Evolutionary conservation across 30 jellyfish, hydroid and myxozoan genomes (phyloP).

Genomic region (Turritopsis dohrnii): DNA sequence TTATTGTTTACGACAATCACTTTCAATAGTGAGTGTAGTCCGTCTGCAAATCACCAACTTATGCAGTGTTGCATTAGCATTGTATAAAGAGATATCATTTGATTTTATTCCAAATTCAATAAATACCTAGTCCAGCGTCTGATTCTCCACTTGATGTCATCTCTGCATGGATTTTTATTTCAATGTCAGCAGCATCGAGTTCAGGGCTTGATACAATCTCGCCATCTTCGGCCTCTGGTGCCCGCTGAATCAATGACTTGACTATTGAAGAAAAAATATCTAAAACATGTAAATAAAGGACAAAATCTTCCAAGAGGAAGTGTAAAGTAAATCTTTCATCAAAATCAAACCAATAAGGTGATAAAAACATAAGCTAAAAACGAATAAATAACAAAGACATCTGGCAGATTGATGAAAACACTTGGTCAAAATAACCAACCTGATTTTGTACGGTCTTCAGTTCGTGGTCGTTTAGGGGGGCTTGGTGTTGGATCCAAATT

Average conservation of each 20-base stretch:
- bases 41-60: no score
- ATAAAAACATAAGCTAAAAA: no score
- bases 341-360: no score
- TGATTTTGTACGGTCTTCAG: constrained; percentile 12
- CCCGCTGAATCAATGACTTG: constrained; percentile 23
- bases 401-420: neutral
- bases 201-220: constrained; percentile 38
- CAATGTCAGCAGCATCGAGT: constrained; percentile 20
- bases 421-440: neutral
- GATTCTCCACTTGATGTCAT: constrained; percentile 6
- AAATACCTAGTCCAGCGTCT: neutral
- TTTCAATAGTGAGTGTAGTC: no score
- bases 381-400: no score
- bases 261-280: neutral
- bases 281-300: neutral
- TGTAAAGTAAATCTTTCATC: no score
- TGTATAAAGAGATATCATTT: no score
- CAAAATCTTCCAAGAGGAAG: constrained; percentile 7
- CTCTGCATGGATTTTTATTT: constrained; percentile 21
- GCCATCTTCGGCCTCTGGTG: constrained; percentile 35
- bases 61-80: no score
- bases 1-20: no score
- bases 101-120: neutral
- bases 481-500: constrained; percentile 26
- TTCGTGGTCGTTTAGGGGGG: constrained; percentile 17